Base-by-base conservation (phyloP, 2,888 invertebrate genomes). In the Zonitis immaculata region DNA sequence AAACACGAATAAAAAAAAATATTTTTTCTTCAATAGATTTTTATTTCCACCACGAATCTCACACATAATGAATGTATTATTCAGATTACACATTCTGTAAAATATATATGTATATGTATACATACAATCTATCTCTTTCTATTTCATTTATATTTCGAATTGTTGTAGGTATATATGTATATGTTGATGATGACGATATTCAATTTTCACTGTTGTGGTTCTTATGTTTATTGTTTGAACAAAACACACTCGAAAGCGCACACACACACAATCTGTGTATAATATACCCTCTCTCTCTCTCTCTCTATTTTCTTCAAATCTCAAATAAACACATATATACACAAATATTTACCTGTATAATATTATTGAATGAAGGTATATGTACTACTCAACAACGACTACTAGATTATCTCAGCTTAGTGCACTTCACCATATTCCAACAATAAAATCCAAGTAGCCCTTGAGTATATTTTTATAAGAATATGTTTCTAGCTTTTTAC, bases 21-120 rank as follows among this genome's bases (percentile, higher is more conserved):
- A 12, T 30, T 59, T 59, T 56, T 30, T 12, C 59, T 67, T 71
- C 67, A 71, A 71, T 70, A 64, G 70, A 69, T 64, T 66, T 69
- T 71, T 71, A 70, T 73, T 74, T 73, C 73, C 72, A 73, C 73
- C 67, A 72, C 69, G 71, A 66, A 73, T 71, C 71, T 66, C 67
- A 58, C 66, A 63, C 68, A 74, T 73, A 73, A 74, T 73, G 72
- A 72, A 61, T 55, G 64, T 61, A 69, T 70, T 71, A 71, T 71
- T 67, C 70, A 66, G 65, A 66, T 66, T 67, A 61, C 60, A 58
- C 49, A 61, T 61, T 63, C 47, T 56, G 50, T 56, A 12, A n/a
- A n/a, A n/a, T n/a, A n/a, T n/a, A n/a, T n/a, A n/a, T n/a, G n/a
- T n/a, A n/a, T n/a, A n/a, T n/a, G n/a, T n/a, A 12, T 35, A 43